Base-by-base conservation (phyloP, 1,140 invertebrate genomes). In the Drosophila pandora region DNA sequence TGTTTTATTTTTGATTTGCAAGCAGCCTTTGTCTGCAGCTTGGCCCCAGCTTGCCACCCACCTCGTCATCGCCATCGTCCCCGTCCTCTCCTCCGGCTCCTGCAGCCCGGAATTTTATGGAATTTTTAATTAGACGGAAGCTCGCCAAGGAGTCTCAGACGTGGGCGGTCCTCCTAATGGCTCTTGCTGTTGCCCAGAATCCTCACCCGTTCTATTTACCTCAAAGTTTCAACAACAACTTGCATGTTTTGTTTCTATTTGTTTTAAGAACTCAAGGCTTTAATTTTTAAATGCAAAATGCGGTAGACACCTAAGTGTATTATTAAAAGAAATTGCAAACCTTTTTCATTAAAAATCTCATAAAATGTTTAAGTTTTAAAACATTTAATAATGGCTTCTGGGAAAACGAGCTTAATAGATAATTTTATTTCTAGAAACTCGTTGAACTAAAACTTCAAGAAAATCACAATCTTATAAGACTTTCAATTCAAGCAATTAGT, bases 81-180 rank as follows among this genome's bases (percentile, higher is more conserved):
- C 9, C 43, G 7, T 47, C 17, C 21, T 47, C 58, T n/a, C 37
- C 34, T 8, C 13, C n/a, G 12, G n/a, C 13, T 61, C 10, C 37
- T 17, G 25, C 17, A 13, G 21, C 12, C 28, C 28, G 60, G 34
- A 58, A 34, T 64, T 82, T 87, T 82, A 87, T 81, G 74, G 69
- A 75, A 85, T 79, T 85, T 85, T 85, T 87, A 87, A 85, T 85
- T 85, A 85, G 63, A 41, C 47, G 60, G 30, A 71, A 61, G 57
- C 62, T 58, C 43, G 50, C 50, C 25, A n/a, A 43, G 65, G 49
- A 69, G 47, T 62, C 56, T 56, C 41, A 34, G 37, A 30, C 25
- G 25, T 45, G 56, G 61, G 34, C 56, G 49, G 13, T 12, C 41
- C n/a, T 43, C 10, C 37, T 49, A 49, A 30, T 13, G 50, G 48